phyloP scores from a whole-genome alignment of 2,888 invertebrate genomes.

The Harpalus rufipes region DNA sequence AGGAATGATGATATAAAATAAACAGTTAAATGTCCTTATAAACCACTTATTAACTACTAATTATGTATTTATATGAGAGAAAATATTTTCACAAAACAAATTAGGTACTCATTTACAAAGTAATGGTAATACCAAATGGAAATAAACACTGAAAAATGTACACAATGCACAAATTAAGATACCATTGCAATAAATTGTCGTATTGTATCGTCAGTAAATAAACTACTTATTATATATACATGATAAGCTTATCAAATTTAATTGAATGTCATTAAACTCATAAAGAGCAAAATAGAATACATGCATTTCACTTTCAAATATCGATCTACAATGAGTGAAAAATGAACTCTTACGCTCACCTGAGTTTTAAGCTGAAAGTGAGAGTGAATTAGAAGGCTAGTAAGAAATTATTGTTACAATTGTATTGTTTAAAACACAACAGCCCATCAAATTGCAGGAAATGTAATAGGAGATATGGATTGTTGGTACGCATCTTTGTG shows the following conservation, averaged over 20 bases:
- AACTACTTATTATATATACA: not conserved
- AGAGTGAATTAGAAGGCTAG: conserved; percentile 47
- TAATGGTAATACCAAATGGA: too few relatives aligned
- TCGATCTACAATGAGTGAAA: conserved; percentile 19
- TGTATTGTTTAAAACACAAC: conserved; percentile 39
- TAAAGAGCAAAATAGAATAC: conserved; percentile 11
- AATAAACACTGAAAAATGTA: too few relatives aligned
- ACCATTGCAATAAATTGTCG: too few relatives aligned
- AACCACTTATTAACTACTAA: not conserved
- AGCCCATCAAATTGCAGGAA: conserved; percentile 38
- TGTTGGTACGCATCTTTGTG: conserved; percentile 11
- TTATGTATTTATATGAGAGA: not conserved
- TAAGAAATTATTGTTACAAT: conserved; percentile 45
- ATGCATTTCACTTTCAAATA: conserved; percentile 41
- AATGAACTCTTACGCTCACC: conserved; percentile 28
- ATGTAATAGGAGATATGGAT: conserved; percentile 44
- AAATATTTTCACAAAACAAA: not conserved
- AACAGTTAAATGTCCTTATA: not conserved
- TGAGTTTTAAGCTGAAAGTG: conserved; percentile 20
- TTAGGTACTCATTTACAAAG: too few relatives aligned
- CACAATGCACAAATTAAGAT: too few relatives aligned
- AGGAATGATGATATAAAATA: not conserved
- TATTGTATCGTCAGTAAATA: not conserved
- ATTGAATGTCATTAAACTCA: conserved; percentile 34
- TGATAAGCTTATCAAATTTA: conserved; percentile 35